phyloP scores from a whole-genome alignment of 2,113 vertebrate species.

The Lampris incognitus region DNA sequence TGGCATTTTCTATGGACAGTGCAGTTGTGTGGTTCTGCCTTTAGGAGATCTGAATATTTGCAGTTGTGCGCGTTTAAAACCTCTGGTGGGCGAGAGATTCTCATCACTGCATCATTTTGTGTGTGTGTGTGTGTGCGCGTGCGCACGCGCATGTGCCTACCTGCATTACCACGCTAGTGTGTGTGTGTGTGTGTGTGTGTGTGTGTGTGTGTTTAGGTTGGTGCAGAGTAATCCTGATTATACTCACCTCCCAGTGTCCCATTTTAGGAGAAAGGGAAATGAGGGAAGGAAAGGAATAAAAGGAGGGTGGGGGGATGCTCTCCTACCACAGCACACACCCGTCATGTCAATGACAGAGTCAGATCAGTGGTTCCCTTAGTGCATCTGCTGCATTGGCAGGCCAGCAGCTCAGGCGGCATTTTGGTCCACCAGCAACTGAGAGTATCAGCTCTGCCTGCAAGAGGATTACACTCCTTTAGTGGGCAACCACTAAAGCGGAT shows the following conservation, averaged over 20 bases:
- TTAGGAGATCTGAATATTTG: constrained; percentile 69
- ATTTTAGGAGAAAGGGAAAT: constrained; percentile 69
- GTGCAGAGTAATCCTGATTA: constrained; percentile 75
- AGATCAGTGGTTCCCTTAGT: constrained; percentile 71
- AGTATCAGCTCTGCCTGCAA: constrained; percentile 68
- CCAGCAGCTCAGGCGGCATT: constrained; percentile 67
- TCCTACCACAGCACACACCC: constrained; percentile 67
- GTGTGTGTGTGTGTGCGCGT: constrained; percentile 6
- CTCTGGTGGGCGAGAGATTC: constrained; percentile 70
- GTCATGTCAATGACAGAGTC: constrained; percentile 72
- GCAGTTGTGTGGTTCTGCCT: constrained; percentile 68
- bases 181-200: constrained; percentile 32
- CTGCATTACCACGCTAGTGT: not conserved
- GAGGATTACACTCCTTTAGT: constrained; percentile 76
- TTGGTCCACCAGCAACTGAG: constrained; percentile 66
- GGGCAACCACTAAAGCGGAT: constrained; percentile 25
- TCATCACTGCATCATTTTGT: constrained; percentile 56
- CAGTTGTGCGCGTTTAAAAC: constrained; percentile 73
- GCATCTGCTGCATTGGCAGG: constrained; percentile 75
- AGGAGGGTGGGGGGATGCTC: constrained; percentile 60
- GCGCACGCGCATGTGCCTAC: not conserved
- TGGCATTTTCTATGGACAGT: constrained; percentile 59
- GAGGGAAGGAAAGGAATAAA: constrained; percentile 46
- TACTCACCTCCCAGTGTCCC: constrained; percentile 74
- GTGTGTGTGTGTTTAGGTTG: constrained; percentile 42